Percentiles rank a stretch among this genome's conserved stretches.
Conservation (phyloP, 2,888 invertebrate species). For the Leptopilina myrica region DNA sequence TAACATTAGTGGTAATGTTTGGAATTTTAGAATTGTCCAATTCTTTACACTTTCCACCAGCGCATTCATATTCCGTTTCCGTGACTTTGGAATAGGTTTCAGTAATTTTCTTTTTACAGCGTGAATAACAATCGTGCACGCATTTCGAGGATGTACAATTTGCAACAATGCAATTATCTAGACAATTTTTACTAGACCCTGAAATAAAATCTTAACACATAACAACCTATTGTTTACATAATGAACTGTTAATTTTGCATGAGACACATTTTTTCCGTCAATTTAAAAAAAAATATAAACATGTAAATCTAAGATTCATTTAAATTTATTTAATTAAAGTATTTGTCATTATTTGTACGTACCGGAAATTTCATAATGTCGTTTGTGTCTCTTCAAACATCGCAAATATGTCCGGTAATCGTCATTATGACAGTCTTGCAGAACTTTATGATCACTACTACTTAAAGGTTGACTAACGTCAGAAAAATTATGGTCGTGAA, state of each 20-base stretch:
- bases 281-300: too few relatives aligned
- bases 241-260: too few relatives aligned
- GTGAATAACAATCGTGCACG: slow-evolving; percentile 64
- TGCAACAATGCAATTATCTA: slow-evolving; percentile 60
- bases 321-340: too few relatives aligned
- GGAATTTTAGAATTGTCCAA: slow-evolving; percentile 41
- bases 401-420: slow-evolving; percentile 71
- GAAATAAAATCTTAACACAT: neutral
- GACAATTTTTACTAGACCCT: slow-evolving; percentile 51
- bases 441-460: slow-evolving; percentile 56
- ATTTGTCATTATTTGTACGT: neutral
- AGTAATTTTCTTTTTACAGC: slow-evolving; percentile 64
- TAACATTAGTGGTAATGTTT: slow-evolving; percentile 68
- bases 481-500: neutral
- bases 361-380: slow-evolving; percentile 60
- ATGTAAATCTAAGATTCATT: too few relatives aligned
- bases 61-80: slow-evolving; percentile 65
- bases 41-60: slow-evolving; percentile 53
- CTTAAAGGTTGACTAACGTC: slow-evolving; percentile 44
- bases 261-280: too few relatives aligned
- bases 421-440: slow-evolving; percentile 65
- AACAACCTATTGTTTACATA: too few relatives aligned
- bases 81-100: slow-evolving; percentile 61
- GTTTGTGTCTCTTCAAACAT: slow-evolving; percentile 70
- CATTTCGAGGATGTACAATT: slow-evolving; percentile 61